Evolutionary conservation across 1,140 invertebrate genomes (phyloP), one percentile per base, ranked within the genome.

Genomic region (Drosophila chauvacae): DNA sequence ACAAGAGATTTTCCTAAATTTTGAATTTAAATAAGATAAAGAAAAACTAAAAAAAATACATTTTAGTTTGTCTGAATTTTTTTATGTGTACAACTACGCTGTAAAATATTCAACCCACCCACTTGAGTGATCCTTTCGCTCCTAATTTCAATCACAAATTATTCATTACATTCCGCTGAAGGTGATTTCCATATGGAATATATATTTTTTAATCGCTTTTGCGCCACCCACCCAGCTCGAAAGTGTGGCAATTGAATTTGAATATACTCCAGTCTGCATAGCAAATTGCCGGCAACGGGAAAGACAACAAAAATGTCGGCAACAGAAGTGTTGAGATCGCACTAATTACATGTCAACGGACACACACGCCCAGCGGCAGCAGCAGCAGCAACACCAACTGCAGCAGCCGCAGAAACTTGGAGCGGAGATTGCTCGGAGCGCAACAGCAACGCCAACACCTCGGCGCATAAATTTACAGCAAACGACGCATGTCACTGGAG

Each of bases 241-340:
- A 72, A 82, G 59, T 87, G 82, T 71, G 79, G 75, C 80, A 88
- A 86, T 86, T 86, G 76, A 87, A 86, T 83, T 77, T 88, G 66
- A 86, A 86, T 86, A 86, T 78, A 77, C 82, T 73, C 53, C 20
- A 56, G 35, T 56, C 35, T 80, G 74, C 76, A 80, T 83, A 80
- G 84, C 83, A 84, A 87, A 87, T 88, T 84, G 63, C 53, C 62
- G 48, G 26, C 51, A 11, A 62, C 45, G 44, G 64, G 30, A 35
- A 30, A 60, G 48, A 45, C 58, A 62, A 53, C 64, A 79, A 55
- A 70, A 66, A 83, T 3, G 82, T 77, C 47, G 77, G 64, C 74
- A 80, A 90, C 84, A 84, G 84, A 88, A 90, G 84, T 88, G 84
- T 88, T 88, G 85, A 88, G 84, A 88, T 88, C 66, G 85, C 81